Conservation (phyloP, 2,797 vertebrate species). For the Nannoperca australis region DNA sequence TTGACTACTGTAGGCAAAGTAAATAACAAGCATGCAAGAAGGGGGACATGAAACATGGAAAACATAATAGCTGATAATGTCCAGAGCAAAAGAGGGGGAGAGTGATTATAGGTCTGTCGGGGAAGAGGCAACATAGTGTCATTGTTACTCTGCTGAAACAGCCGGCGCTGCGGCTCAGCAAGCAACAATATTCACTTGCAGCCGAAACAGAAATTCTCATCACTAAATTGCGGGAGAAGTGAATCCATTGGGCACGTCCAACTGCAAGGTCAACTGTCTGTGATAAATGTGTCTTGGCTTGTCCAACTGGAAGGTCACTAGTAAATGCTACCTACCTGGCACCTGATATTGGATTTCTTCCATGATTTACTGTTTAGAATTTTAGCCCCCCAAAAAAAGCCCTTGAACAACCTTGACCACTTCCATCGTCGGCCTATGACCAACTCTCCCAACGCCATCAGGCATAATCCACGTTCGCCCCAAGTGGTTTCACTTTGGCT, state of each 20-base stretch:
- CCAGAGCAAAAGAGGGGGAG: slow-evolving; percentile 34
- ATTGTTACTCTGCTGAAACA: slow-evolving; percentile 25
- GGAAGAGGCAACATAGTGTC: slow-evolving; percentile 21
- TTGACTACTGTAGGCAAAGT: slow-evolving; percentile 22
- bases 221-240: neutral
- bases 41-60: slow-evolving; percentile 33
- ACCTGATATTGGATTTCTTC: neutral
- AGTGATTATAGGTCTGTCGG: slow-evolving; percentile 59
- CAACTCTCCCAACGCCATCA: slow-evolving; percentile 13
- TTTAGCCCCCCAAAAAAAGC: neutral
- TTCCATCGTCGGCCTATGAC: slow-evolving; percentile 1
- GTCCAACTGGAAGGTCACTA: neutral
- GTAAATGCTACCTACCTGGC: neutral
- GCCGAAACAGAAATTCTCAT: slow-evolving; percentile 12
- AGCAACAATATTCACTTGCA: neutral
- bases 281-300: neutral
- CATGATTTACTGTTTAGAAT: neutral
- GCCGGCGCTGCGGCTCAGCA: slow-evolving; percentile 4
- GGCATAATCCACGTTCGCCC: slow-evolving; percentile 59
- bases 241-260: neutral
- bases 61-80: slow-evolving; percentile 52
- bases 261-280: neutral
- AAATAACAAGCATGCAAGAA: slow-evolving; percentile 43
- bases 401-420: slow-evolving; percentile 59
- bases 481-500: slow-evolving; percentile 37